These are phyloP conservation scores for Trimorus sp. DNA, from an alignment of 2,888 invertebrate species.

Conservation along the genomic window DNA sequence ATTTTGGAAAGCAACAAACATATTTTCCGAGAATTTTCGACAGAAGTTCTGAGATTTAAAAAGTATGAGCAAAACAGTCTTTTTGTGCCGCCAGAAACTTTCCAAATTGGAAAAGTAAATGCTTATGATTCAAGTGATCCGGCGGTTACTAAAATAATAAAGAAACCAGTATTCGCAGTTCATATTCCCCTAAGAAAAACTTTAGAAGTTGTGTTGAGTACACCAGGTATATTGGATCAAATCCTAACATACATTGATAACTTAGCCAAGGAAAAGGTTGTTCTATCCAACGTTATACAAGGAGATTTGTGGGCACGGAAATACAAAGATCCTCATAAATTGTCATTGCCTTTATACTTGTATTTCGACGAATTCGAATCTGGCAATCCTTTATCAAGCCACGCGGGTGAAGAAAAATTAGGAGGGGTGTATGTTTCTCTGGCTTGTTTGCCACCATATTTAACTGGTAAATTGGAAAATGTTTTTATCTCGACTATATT, in stretches of 20 bases:
- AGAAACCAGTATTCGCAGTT: constrained; percentile 35
- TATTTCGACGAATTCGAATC: constrained; percentile 17
- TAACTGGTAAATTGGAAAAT: constrained; percentile 38
- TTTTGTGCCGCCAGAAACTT: neutral
- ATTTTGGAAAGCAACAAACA: too few relatives aligned
- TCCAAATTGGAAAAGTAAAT: neutral
- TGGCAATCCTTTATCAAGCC: constrained; percentile 10
- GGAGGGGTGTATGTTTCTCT: constrained; percentile 50
- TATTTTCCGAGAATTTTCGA: too few relatives aligned
- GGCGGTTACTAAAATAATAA: constrained; percentile 24
- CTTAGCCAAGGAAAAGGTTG: neutral
- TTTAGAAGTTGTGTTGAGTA: constrained; percentile 39
- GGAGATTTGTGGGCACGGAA: constrained; percentile 24
- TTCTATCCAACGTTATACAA: constrained; percentile 5
- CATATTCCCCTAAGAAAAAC: constrained; percentile 51
- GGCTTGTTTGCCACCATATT: constrained; percentile 57
- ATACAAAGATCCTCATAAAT: neutral
- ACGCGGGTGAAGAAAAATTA: constrained; percentile 16
- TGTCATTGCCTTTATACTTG: neutral
- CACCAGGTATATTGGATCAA: neutral
- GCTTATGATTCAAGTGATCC: constrained; percentile 1
- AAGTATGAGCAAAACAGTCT: neutral
- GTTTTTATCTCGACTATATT: constrained; percentile 52
- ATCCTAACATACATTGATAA: neutral
- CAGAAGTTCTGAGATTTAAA: neutral